Base-by-base conservation (phyloP, 2,113 vertebrate species). In the Lates calcarifer region DNA sequence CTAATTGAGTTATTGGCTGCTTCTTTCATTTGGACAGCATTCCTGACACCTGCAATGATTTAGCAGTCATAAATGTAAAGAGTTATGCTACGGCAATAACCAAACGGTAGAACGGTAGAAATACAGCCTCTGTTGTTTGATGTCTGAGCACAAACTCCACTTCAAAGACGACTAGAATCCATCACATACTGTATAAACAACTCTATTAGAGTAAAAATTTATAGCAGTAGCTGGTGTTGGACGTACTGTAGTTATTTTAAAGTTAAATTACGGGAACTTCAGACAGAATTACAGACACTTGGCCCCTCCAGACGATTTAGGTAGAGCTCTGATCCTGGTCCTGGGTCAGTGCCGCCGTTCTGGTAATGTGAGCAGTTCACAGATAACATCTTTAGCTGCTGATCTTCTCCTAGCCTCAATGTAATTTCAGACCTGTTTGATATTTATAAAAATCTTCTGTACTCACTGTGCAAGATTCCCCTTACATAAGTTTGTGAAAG, bases 1-100 rank as follows among this genome's bases (percentile, higher is more conserved):
- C 74, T 71, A 67, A 71, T 66, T 81, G 69, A 66, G 60, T 51
- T 35, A 24, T 62, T 77, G 77, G 39, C 49, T 45, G 0, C 47
- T 49, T 29, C 18, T 60, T 81, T 39, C 37, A 39, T 80, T 76
- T 39, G 55, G 64, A 13, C 43, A 58, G 33, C 72, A 56, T 28
- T 35, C 33, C 56, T 43, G 47, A 64, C 26, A 69, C n/a, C 49
- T 72, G 31, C 28, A 67, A 41, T 68, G 61, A 68, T 64, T 80
- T 53, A 71, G 28, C 26, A 29, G 24, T 35, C 62, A 67, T 56
- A 61, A 45, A 79, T 61, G 43, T 60, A 71, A 83, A 49, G 22
- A 57, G 39, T 47, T 73, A 57, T 57, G 55, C 60, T 75, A 10
- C 57, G 35, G 61, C 57, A 77, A 41, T 41, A 72, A 62, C n/a